Evolutionary conservation across 2,113 vertebrate genomes (phyloP), one percentile per base, ranked within the genome.

Genomic region (Chloropsis cyanopogon): DNA sequence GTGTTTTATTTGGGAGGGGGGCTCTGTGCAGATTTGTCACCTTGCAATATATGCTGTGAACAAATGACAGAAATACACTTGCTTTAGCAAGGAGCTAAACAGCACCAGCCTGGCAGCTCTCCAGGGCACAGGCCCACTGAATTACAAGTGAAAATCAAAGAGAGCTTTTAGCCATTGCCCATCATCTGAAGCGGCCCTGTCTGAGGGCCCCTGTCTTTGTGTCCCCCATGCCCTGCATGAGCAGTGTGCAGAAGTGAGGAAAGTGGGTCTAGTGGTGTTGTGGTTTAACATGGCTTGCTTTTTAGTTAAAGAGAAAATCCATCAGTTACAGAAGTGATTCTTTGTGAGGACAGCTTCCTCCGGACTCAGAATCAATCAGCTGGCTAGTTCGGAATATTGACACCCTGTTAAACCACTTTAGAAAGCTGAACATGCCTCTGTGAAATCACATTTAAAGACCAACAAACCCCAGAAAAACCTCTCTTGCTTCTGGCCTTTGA

Each of bases 211-310:
- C 37, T 3, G 8, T 33, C 25, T 44, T 49, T 19, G 24, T 66
- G 23, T 10, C 9, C 24, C 17, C 4, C 12, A 37, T 4, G 1
- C 10, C 57, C 10, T 6, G 19, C 41, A 68, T 18, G 21, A 16
- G 20, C 50, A 65, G 5, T 0, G 2, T 9, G 13, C 18, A 24
- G 24, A 35, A 61, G 4, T 7, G 54, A 54, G 28, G 11, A 3
- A 12, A 31, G 50, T 18, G 21, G 8, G 29, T 60, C 5, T 47
- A 47, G 6, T 11, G 42, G 42, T 75, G 23, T 7, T 4, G 9
- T 26, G 44, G 47, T 37, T 37, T 50, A 69, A 50, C 19, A 23
- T 22, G 56, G 19, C 33, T 46, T 46, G 20, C 6, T 17, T 75
- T 76, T 37, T 19, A 19, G n/a, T 60, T 47, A 39, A 49, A 60